Evolutionary conservation across 2,797 vertebrate genomes (phyloP).

Genomic region (Rachycentron canadum): DNA sequence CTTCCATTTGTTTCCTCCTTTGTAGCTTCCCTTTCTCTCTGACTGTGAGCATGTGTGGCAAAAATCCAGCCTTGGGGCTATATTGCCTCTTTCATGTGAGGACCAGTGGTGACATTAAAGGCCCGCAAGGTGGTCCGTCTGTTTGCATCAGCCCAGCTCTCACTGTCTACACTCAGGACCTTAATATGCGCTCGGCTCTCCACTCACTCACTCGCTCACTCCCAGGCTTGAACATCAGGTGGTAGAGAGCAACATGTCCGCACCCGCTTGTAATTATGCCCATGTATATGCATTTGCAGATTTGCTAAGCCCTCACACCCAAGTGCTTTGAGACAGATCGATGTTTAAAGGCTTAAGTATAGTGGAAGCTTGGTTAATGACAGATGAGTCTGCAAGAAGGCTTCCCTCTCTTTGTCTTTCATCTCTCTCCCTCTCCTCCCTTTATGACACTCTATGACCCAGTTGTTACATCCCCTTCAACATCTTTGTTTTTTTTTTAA

Average conservation of each 20-base stretch:
- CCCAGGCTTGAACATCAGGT: conserved; percentile 38
- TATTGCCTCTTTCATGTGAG: conserved; percentile 79
- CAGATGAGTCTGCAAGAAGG: conserved; percentile 40
- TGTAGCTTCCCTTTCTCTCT: conserved; percentile 43
- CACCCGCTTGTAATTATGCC: conserved; percentile 47
- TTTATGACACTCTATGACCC: conserved; percentile 45
- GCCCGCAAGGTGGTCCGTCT: conserved; percentile 78
- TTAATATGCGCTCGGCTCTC: conserved; percentile 30
- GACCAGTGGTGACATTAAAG: conserved; percentile 84
- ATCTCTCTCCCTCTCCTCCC: conserved; percentile 10
- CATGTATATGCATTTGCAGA: conserved; percentile 51
- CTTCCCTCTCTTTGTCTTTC: conserved; percentile 10
- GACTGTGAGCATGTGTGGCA: conserved; percentile 50
- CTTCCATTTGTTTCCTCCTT: conserved; percentile 55
- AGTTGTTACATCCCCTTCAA: conserved; percentile 25
- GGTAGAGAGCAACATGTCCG: conserved; percentile 52
- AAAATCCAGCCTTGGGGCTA: conserved; percentile 75
- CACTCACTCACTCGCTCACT: conserved; percentile 61
- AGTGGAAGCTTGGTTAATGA: conserved; percentile 61
- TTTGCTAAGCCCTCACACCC: conserved; percentile 54
- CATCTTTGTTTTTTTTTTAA: conserved; percentile 45
- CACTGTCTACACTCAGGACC: conserved; percentile 48
- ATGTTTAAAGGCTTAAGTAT: conserved; percentile 65
- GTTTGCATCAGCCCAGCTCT: conserved; percentile 79
- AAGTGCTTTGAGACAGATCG: conserved; percentile 53